Evolutionary conservation across 2,797 vertebrate genomes (phyloP), one percentile per base, ranked within the genome.

Genomic region (Amphiprion clarkii): DNA sequence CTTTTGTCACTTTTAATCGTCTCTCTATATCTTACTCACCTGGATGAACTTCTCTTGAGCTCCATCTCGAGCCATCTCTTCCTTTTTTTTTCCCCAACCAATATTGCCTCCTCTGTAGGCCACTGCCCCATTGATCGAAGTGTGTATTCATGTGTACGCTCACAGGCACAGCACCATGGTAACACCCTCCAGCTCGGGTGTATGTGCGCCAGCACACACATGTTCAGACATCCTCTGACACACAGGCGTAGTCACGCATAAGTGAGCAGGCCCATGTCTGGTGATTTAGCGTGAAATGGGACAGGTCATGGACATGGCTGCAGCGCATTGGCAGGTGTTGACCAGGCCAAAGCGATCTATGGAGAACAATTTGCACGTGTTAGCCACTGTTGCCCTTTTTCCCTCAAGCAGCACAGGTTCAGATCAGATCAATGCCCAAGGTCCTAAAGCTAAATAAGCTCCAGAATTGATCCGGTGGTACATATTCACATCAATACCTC

Each of bases 371-470:
- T 86, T 88, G 75, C 82, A 77, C 87, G 69, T 57, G 78, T 91
- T 88, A 85, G 59, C 76, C 76, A 74, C 79, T 13, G 59, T 67
- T 84, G 82, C 49, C 84, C 80, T 78, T 79, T 85, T 68, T 61
- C 60, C 59, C 74, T 71, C 49, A 67, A 76, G 76, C 68, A 55
- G 56, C 76, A 19, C 44, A 49, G 69, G 79, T 85, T 83, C 74
- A 80, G 69, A 76, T 78, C 48, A 19, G 81, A 93, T 92, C 88
- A 71, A 92, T 93, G 64, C 21, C 19, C 31, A 14, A 74, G 86
- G 84, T 82, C 81, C 54, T 70, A 19, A 84, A 88, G 88, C 85
- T 83, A 82, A 89, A 86, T 87, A 87, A 90, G 83, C 87, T 71
- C 65, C 31, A 3, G 52, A 80, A 90, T 84, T 67, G 85, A 90